Base-by-base conservation (phyloP, 2,797 vertebrate genomes). In the Cheirogaleus major region DNA sequence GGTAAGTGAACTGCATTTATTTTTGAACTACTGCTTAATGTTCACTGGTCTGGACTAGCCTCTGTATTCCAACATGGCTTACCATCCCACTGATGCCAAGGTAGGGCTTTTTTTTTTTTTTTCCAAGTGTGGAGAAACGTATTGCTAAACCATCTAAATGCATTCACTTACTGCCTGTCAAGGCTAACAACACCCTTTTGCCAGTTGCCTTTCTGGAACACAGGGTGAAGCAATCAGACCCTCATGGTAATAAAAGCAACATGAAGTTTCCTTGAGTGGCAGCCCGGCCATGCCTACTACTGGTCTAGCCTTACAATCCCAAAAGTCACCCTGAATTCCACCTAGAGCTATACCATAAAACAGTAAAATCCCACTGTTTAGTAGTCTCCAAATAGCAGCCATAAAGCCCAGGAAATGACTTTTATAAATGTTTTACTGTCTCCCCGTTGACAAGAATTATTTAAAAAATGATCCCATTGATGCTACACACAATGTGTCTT, bases 321-420 rank as follows among this genome's bases (percentile, higher is more conserved):
- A 41, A 79, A 93, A 90, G 32, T 7, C 38, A 63, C 52, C 90
- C 81, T 92, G 69, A 93, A 69, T 82, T 95, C 86, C 11, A 72
- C 73, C 41, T 59, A 72, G 72, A 69, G 35, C 32, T 94, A 6
- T 78, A n/a, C 22, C 75, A 5, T 32, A 84, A 65, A n/a, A 32
- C 55, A 91, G 43, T 81, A 90, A 96, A 97, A 95, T 92, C 30
- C 67, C 59, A 84, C 14, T 84, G 67, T 89, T 97, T 73, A 82
- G 38, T 43, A 79, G 50, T 95, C 86, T 93, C 86, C 67, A 84
- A 59, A 73, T 67, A 59, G 76, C 3, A 94, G 32, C 27, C 41
- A 95, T 81, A 96, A 96, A 97, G 25, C 8, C 32, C 59, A 94
- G 91, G 89, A 94, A 96, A 94, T 92, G n/a, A 87, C 59, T 82